Evolutionary conservation across 2,113 vertebrate genomes (phyloP).

Genomic region (Ctenodactylus gundi): DNA sequence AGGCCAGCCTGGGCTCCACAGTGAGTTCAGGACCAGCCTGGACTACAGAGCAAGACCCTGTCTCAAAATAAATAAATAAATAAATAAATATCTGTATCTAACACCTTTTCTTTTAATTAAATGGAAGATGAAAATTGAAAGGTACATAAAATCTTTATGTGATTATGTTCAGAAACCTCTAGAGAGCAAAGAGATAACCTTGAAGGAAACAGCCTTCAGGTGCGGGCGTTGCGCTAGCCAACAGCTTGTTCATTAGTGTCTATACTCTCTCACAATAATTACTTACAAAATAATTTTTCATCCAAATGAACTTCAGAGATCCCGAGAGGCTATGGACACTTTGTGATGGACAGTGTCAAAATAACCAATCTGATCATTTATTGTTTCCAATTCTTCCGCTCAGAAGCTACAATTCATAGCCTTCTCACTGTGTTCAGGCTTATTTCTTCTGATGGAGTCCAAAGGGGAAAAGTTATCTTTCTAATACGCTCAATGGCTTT

Average conservation of each 20-base stretch:
- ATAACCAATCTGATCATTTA: not conserved
- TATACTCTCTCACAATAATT: not conserved
- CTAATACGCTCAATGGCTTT: conserved; percentile 55
- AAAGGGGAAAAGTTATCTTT: conserved; percentile 66
- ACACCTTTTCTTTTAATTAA: not conserved
- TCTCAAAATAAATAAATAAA: too few relatives aligned
- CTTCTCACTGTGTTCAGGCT: conserved; percentile 19
- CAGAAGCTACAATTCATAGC: conserved; percentile 47
- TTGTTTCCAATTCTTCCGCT: conserved; percentile 53
- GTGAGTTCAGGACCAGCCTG: too few relatives aligned
- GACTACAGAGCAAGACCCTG: too few relatives aligned
- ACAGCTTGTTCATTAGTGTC: not conserved
- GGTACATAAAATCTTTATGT: not conserved
- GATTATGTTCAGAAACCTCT: not conserved
- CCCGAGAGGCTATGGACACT: not conserved
- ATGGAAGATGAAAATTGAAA: not conserved
- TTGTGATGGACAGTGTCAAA: not conserved
- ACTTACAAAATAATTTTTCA: not conserved
- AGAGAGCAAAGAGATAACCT: not conserved
- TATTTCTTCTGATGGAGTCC: conserved; percentile 59
- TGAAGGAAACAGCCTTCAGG: not conserved
- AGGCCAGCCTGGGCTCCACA: too few relatives aligned
- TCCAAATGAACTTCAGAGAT: not conserved
- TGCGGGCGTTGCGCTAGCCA: not conserved
- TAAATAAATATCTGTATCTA: too few relatives aligned